Percentiles rank a stretch among this genome's conserved stretches.
These are phyloP conservation scores for Eumerus sabulonum DNA, from an alignment of 2,888 invertebrate genomes.

Conservation along the genomic window DNA sequence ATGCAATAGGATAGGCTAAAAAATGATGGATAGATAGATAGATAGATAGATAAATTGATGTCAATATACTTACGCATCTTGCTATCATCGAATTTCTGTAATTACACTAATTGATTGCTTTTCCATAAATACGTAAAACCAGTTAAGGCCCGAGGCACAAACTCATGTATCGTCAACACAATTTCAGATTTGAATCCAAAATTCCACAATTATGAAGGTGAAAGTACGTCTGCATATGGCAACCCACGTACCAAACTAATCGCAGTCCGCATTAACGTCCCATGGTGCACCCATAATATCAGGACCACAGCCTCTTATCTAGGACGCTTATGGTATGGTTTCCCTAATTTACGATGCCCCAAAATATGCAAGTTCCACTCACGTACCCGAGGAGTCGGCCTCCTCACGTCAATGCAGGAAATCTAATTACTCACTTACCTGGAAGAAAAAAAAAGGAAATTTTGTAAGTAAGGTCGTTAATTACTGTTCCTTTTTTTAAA, in stretches of 20 bases:
- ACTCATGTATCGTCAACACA: too few relatives aligned
- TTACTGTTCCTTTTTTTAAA: background rate
- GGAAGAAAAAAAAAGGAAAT: conserved; percentile 17
- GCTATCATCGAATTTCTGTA: too few relatives aligned
- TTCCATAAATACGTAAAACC: too few relatives aligned
- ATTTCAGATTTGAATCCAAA: too few relatives aligned
- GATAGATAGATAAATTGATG: too few relatives aligned
- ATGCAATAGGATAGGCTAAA: too few relatives aligned
- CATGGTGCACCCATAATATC: background rate
- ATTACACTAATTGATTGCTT: too few relatives aligned
- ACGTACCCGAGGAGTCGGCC: background rate
- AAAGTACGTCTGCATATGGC: too few relatives aligned
- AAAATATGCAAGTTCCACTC: background rate
- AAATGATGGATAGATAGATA: too few relatives aligned
- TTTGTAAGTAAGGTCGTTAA: conserved; percentile 19
- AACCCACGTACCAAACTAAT: conserved; percentile 10
- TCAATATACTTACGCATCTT: too few relatives aligned
- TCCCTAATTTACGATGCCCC: conserved; percentile 8
- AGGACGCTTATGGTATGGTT: background rate
- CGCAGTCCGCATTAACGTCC: conserved; percentile 18
- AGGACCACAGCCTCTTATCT: background rate
- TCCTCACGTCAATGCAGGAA: background rate
- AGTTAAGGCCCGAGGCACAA: too few relatives aligned
- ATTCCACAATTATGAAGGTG: too few relatives aligned
- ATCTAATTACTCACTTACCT: conserved; percentile 50